Conservation (phyloP, 1,140 invertebrate species). For the Pygmarrhopalites habei region DNA sequence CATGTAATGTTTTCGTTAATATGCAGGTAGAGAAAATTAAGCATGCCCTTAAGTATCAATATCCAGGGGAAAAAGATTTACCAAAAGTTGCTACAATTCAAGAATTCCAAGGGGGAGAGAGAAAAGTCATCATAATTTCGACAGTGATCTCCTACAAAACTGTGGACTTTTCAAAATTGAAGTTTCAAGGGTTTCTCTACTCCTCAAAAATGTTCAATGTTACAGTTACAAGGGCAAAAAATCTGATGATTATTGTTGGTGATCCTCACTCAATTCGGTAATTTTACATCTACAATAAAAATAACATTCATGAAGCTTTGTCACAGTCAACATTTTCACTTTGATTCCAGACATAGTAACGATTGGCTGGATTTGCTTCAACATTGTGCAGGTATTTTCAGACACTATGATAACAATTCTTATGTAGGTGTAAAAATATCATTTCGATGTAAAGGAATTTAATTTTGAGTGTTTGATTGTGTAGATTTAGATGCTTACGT, state of each 20-base stretch:
- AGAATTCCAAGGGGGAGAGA: conserved; percentile 93
- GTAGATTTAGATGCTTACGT: too few species aligned
- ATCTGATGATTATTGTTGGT: conserved; percentile 70
- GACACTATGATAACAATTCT: too few species aligned
- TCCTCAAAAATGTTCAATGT: conserved; percentile 77
- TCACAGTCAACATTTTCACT: too few species aligned
- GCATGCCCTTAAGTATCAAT: conserved; percentile 41
- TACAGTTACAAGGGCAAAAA: conserved; percentile 70
- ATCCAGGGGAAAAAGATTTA: conserved; percentile 54
- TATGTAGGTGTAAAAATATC: too few species aligned
- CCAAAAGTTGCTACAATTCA: conserved; percentile 89
- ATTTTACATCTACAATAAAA: too few species aligned
- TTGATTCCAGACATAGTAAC: too few species aligned
- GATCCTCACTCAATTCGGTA: conserved; percentile 65
- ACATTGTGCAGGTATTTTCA: too few species aligned
- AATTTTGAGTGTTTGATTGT: too few species aligned
- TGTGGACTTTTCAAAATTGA: conserved; percentile 48
- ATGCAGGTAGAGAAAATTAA: conserved; percentile 63
- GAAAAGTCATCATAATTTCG: conserved; percentile 75
- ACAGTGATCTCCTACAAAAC: conserved; percentile 61
- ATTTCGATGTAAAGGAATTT: too few species aligned
- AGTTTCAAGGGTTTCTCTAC: conserved; percentile 67
- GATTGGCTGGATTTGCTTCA: too few species aligned
- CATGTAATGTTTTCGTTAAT: not conserved
- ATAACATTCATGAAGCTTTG: too few species aligned